Base-by-base conservation (phyloP, 2,113 vertebrate species). In the Barnardius zonarius region DNA sequence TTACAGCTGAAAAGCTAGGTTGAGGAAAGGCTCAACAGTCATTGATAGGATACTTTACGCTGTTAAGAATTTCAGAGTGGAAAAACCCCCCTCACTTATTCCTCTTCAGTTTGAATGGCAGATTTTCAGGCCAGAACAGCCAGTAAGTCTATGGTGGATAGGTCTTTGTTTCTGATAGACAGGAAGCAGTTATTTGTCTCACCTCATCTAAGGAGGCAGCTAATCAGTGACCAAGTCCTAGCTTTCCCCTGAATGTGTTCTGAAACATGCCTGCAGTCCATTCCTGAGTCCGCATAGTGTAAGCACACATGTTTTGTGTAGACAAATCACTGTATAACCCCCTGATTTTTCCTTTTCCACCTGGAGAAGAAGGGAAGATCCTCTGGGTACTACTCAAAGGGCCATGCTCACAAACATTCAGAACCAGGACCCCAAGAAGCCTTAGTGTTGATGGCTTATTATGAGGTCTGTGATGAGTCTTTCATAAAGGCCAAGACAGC, bases 31-130 rank as follows among this genome's bases (percentile, higher is more conserved):
- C 54, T 76, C 30, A 67, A 4, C 9, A 62, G 22, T 44, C 20
- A 61, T 24, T 35, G 16, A 28, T 10, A 89, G 7, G 30, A 44
- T 59, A 51, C 3, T 69, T 86, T 24, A 66, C 20, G 9, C 25
- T 55, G 46, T 25, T 94, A 69, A 80, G 83, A 55, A 79, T 79
- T 83, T 80, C 44, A 46, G 19, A 63, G 17, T 59, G 23, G 54
- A 67, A 74, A 85, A 69, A 7, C 0, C 3, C 0, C 57, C 33
- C 57, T 0, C 24, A 49, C 16, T 5, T 64, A 7, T 44, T 91
- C 48, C 23, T 70, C 46, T 89, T 78, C 61, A 25, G 20, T 64
- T 82, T 79, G 57, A 64, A 44, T 72, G 52, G 54, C 23, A 54
- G 25, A 28, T 20, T 37, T 80, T 77, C 24, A 64, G 77, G 51